Base-by-base conservation (phyloP, 2,113 vertebrate genomes). In the Syrrhaptes paradoxus region DNA sequence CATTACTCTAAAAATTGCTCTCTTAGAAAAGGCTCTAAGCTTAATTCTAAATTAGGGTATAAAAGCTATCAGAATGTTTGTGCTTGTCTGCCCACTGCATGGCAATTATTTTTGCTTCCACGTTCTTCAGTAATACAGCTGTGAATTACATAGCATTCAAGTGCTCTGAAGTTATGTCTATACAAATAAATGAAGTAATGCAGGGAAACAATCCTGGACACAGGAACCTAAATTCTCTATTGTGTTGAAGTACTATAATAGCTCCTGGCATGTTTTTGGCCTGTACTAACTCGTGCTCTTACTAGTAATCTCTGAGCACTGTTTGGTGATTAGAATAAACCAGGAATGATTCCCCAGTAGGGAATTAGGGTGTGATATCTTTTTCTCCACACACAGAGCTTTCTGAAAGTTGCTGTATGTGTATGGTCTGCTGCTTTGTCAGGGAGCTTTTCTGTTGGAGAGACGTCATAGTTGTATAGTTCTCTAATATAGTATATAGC, bases 1-100 rank as follows among this genome's bases (percentile, higher is more conserved):
- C 59, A 65, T 89, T 95, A 78, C 41, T 84, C 95, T 92, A 96
- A 94, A 97, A 96, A 92, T 88, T 72, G 34, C 83, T 96, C 72
- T 24, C 67, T 75, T 78, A 82, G 63, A 85, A 89, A 54, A 91
- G 51, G 38, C 67, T 87, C 78, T 85, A 71, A 91, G 71, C 4
- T 36, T 91, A 86, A 86, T 88, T 92, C 90, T 96, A 96, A 90
- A 92, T 96, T 89, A 78, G 86, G 95, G 24, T 76, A 17, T 95
- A 85, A 84, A 88, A 92, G 68, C 88, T 91, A 45, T 41, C 52
- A 45, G 36, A 57, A 20, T 85, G 66, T 85, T 75, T 89, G 87
- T 3, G 2, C 38, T 89, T 73, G 62, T 81, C 71, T 95, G 48
- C 36, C 18, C 28, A 36, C 85, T 84, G 52, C 59, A 25, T 67